These are phyloP conservation scores for Parelbella ahira DNA, from an alignment of 2,888 invertebrate genomes.

Conservation along the genomic window DNA sequence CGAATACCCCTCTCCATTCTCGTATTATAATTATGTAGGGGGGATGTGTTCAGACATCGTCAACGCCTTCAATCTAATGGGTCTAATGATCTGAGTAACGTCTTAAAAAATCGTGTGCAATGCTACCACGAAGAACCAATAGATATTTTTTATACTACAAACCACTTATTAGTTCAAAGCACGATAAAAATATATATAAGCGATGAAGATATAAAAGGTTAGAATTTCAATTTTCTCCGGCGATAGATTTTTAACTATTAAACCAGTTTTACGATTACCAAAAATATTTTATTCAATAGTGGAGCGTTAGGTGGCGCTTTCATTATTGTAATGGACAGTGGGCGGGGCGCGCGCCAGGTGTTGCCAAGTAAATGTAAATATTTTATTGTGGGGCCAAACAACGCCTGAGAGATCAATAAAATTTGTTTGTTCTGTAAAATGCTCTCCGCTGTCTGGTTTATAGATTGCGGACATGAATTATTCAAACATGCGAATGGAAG, in stretches of 20 bases:
- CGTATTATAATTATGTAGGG: no score
- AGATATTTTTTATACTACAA: no score
- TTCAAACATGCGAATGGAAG: constrained; percentile 68
- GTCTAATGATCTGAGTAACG: no score
- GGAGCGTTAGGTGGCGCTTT: constrained; percentile 55
- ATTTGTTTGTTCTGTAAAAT: constrained; percentile 80
- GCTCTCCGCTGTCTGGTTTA: constrained; percentile 72
- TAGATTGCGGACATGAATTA: constrained; percentile 78
- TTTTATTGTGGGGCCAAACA: constrained; percentile 77
- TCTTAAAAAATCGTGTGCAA: no score
- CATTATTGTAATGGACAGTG: constrained; percentile 72
- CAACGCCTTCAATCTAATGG: no score
- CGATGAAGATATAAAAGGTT: constrained; percentile 2
- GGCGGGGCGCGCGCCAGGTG: constrained; percentile 62
- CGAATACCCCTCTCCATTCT: no score
- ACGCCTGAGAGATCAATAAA: constrained; percentile 79
- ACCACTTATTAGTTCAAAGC: background rate
- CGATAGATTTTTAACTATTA: background rate
- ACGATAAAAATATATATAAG: constrained; percentile 7
- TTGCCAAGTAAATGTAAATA: constrained; percentile 77
- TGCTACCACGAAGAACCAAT: no score
- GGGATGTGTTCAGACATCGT: no score
- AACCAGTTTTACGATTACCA: constrained; percentile 5
- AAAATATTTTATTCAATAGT: constrained; percentile 56
- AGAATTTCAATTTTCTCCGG: constrained; percentile 5